These are phyloP conservation scores for Drusus annulatus DNA, from an alignment of 1,140 invertebrate species.

Conservation along the genomic window DNA sequence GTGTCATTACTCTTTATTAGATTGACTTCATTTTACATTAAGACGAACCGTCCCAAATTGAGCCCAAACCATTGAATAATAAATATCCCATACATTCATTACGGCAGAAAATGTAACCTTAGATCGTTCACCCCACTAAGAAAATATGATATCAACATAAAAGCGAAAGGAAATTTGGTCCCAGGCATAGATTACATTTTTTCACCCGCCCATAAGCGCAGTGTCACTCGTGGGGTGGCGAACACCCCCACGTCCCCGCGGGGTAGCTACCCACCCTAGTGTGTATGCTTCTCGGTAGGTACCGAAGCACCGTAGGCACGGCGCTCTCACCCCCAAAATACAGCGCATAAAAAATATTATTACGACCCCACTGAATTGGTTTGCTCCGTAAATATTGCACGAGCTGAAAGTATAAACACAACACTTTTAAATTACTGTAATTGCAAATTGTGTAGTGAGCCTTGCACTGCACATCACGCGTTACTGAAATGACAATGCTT, in stretches of 20 bases:
- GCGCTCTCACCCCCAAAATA: slow-evolving; percentile 31
- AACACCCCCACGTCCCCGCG: neutral
- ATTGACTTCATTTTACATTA: neutral
- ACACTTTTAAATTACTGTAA: slow-evolving; percentile 42
- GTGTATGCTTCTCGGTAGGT: too few relatives aligned
- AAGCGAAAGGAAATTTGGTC: slow-evolving; percentile 46
- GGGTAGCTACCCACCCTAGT: too few relatives aligned
- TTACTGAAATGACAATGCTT: too few relatives aligned
- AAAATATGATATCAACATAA: slow-evolving; percentile 52
- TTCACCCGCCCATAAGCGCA: slow-evolving; percentile 36
- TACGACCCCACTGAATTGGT: slow-evolving; percentile 43
- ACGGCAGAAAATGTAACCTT: slow-evolving; percentile 40
- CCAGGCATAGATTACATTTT: slow-evolving; percentile 40
- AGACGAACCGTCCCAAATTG: neutral
- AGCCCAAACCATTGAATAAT: slow-evolving; percentile 17
- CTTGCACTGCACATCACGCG: too few relatives aligned
- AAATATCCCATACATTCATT: slow-evolving; percentile 40
- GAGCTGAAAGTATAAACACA: slow-evolving; percentile 34
- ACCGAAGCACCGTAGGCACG: too few relatives aligned
- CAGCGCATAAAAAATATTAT: slow-evolving; percentile 43
- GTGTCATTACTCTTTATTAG: neutral
- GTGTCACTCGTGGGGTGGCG: slow-evolving; percentile 33
- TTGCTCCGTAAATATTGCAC: slow-evolving; percentile 42
- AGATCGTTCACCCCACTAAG: slow-evolving; percentile 38
- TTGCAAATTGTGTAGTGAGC: neutral